Percentiles rank a stretch among this genome's conserved stretches.
Evolutionary conservation across 2,888 invertebrate genomes (phyloP).

Genomic region (Cheilosia urbana): DNA sequence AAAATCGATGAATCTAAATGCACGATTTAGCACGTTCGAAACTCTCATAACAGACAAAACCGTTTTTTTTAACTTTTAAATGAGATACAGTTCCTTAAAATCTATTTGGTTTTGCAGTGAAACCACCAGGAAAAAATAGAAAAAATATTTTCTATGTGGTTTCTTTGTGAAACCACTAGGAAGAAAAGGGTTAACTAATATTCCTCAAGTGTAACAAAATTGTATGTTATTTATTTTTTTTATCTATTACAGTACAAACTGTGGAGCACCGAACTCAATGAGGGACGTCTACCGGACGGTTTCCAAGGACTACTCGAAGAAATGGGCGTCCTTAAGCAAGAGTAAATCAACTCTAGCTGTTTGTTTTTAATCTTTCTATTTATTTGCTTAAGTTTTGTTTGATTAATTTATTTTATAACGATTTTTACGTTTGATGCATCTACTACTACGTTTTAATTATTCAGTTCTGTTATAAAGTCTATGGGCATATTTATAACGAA

Average conservation of each 20-base stretch:
- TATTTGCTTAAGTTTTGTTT: conserved; percentile 31
- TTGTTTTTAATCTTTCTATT: conserved; percentile 27
- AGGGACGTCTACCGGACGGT: conserved; percentile 91
- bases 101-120: no score
- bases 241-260: conserved; percentile 88
- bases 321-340: conserved; percentile 89
- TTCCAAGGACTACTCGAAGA: conserved; percentile 91
- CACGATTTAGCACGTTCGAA: no score
- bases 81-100: no score
- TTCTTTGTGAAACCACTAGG: no score
- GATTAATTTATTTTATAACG: conserved; percentile 41
- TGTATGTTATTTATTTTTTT: conserved; percentile 39
- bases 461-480: conserved; percentile 41
- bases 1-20: no score
- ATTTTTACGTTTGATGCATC: conserved; percentile 9
- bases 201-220: not conserved
- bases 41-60: no score
- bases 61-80: no score
- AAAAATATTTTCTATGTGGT: no score
- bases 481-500: conserved; percentile 49
- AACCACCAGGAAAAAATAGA: no score
- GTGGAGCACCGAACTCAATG: conserved; percentile 92
- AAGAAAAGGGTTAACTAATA: no score
- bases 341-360: conserved; percentile 80
- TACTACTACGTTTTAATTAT: conserved; percentile 13